Evolutionary conservation across 1,140 invertebrate genomes (phyloP).

Genomic region (Chelonus insularis): DNA sequence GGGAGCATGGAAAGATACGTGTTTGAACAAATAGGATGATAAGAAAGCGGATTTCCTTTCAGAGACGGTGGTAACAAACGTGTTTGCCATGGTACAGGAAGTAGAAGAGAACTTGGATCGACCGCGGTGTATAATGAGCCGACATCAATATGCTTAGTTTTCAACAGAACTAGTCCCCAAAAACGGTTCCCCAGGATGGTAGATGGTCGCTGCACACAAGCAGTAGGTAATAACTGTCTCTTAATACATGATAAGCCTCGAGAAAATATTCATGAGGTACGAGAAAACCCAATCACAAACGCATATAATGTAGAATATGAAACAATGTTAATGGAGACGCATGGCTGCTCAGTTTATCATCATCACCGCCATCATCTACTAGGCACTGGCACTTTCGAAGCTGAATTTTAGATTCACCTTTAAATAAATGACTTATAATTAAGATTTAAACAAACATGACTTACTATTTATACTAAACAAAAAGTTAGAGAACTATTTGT

Average conservation of each 20-base stretch:
- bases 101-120: slow-evolving; percentile 37
- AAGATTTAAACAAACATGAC: no score
- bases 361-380: slow-evolving; percentile 38
- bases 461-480: slow-evolving; percentile 22
- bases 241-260: slow-evolving; percentile 33
- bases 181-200: slow-evolving; percentile 15
- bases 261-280: slow-evolving; percentile 29
- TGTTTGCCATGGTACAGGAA: slow-evolving; percentile 37
- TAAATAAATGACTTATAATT: slow-evolving; percentile 23
- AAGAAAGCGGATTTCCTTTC: slow-evolving; percentile 45
- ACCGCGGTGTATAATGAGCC: slow-evolving; percentile 41
- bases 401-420: slow-evolving; percentile 43
- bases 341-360: slow-evolving; percentile 51
- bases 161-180: neutral
- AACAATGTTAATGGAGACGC: slow-evolving; percentile 51
- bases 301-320: slow-evolving; percentile 39
- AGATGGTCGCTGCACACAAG: slow-evolving; percentile 30
- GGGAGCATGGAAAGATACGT: slow-evolving; percentile 6
- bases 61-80: slow-evolving; percentile 47
- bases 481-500: neutral
- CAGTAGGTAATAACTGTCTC: slow-evolving; percentile 43
- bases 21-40: slow-evolving; percentile 34
- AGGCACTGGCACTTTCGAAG: slow-evolving; percentile 35
- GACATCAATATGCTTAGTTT: slow-evolving; percentile 35
- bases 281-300: slow-evolving; percentile 22